These are phyloP conservation scores for Acrobasis repandana DNA, from an alignment of 2,888 invertebrate species.

Conservation along the genomic window DNA sequence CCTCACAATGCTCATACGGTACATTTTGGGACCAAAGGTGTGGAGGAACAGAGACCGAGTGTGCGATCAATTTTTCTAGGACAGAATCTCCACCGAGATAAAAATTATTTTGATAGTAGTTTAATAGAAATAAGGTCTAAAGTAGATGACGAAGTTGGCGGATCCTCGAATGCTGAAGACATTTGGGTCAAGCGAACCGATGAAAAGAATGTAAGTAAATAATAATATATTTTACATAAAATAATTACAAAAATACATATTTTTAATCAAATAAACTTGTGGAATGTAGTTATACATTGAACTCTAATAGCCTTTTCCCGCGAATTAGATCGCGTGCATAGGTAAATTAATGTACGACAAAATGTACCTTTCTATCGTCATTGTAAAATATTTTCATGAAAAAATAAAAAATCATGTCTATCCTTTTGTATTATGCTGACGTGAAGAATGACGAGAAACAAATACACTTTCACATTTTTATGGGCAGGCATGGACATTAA, in stretches of 20 bases:
- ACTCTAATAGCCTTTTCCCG: no score
- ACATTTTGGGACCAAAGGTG: slow-evolving; percentile 85
- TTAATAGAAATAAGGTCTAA: slow-evolving; percentile 90
- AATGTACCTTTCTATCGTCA: no score
- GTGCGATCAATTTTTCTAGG: slow-evolving; percentile 84
- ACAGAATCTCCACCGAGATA: slow-evolving; percentile 86
- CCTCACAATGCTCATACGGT: slow-evolving; percentile 85
- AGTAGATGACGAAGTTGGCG: slow-evolving; percentile 83
- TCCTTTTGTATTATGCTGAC: no score
- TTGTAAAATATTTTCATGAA: no score
- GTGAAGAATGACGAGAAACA: no score
- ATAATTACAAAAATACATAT: neutral
- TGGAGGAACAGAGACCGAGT: slow-evolving; percentile 81
- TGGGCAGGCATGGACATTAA: no score
- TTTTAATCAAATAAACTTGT: no score
- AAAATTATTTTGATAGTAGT: slow-evolving; percentile 91
- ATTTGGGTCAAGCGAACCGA: slow-evolving; percentile 87
- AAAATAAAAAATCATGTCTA: no score
- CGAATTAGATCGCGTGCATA: no score
- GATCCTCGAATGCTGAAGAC: slow-evolving; percentile 84
- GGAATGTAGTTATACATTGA: no score
- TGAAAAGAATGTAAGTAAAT: slow-evolving; percentile 80
- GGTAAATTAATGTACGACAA: no score
- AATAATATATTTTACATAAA: neutral
- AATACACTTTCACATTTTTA: no score